Percentiles rank a stretch among this genome's conserved stretches.
phyloP scores from a whole-genome alignment of 1,140 invertebrate species.

The Trichonephila inaurata region DNA sequence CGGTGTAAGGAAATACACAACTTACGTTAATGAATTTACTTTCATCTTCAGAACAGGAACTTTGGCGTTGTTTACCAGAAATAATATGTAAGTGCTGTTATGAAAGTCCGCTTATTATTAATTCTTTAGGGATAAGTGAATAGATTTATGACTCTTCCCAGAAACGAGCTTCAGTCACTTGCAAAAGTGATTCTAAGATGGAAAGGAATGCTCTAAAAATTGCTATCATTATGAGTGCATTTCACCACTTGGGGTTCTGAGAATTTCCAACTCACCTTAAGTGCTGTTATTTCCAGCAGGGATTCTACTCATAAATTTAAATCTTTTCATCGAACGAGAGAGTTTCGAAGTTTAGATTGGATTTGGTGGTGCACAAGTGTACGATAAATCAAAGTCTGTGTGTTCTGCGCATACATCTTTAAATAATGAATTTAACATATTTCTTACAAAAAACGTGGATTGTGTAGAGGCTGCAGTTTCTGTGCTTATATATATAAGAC shows the following conservation, averaged over 20 bases:
- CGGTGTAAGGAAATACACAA: background rate
- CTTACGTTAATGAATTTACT: conserved; percentile 29
- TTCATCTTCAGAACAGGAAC: conserved; percentile 17
- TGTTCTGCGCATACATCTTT: too few relatives aligned
- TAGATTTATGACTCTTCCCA: background rate
- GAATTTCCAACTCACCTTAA: background rate
- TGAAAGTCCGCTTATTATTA: conserved; percentile 26
- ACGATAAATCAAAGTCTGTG: too few relatives aligned
- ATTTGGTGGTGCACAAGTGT: too few relatives aligned
- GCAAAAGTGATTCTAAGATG: background rate
- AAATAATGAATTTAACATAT: too few relatives aligned
- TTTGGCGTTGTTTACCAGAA: conserved; percentile 23
- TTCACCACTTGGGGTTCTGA: background rate
- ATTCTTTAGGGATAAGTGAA: conserved; percentile 10
- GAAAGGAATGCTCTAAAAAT: background rate
- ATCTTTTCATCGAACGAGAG: background rate
- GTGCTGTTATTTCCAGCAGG: background rate
- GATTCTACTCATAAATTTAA: background rate
- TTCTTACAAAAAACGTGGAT: too few relatives aligned
- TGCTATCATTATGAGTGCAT: background rate
- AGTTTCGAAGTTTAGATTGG: background rate
- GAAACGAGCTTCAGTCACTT: background rate
- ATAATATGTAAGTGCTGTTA: background rate
- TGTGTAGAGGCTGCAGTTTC: too few relatives aligned
- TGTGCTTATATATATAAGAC: too few relatives aligned